phyloP scores from a whole-genome alignment of 2,888 invertebrate genomes.

The Pollenia labialis region DNA sequence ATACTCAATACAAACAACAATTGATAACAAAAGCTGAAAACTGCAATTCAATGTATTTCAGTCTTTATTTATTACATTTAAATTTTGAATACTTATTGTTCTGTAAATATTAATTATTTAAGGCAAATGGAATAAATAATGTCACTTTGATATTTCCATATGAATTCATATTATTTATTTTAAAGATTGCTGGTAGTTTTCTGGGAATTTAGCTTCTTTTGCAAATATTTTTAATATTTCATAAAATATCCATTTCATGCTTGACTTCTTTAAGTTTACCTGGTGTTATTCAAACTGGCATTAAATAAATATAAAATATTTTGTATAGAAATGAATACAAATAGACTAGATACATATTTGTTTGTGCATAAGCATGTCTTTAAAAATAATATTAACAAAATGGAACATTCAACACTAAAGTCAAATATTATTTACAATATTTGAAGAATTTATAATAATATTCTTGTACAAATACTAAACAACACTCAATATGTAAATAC shows the following conservation, averaged over 20 bases:
- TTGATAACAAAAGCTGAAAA: no score
- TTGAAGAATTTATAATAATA: slow-evolving; percentile 34
- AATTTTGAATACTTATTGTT: not conserved
- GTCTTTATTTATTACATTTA: not conserved
- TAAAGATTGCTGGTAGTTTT: not conserved
- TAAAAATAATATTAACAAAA: slow-evolving; percentile 36
- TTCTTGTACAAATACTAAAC: slow-evolving; percentile 13
- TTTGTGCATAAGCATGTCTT: not conserved
- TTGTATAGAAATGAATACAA: slow-evolving; percentile 9
- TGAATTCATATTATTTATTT: slow-evolving; percentile 3
- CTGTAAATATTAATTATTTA: not conserved
- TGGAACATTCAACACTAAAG: slow-evolving; percentile 8
- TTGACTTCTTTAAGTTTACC: slow-evolving; percentile 57
- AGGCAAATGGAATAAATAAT: slow-evolving; percentile 1
- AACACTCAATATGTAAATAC: not conserved
- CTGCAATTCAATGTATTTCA: no score
- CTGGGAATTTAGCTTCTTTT: not conserved
- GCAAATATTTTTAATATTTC: slow-evolving; percentile 29
- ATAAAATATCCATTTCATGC: slow-evolving; percentile 57
- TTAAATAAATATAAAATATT: slow-evolving; percentile 46
- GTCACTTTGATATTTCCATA: slow-evolving; percentile 20
- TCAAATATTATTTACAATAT: slow-evolving; percentile 33
- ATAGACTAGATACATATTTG: not conserved
- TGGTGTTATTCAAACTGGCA: slow-evolving; percentile 35
- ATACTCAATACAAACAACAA: not conserved